Conservation (phyloP, 37 sponge, comb jelly and placozoan genomes). For the Crambe crambe region DNA sequence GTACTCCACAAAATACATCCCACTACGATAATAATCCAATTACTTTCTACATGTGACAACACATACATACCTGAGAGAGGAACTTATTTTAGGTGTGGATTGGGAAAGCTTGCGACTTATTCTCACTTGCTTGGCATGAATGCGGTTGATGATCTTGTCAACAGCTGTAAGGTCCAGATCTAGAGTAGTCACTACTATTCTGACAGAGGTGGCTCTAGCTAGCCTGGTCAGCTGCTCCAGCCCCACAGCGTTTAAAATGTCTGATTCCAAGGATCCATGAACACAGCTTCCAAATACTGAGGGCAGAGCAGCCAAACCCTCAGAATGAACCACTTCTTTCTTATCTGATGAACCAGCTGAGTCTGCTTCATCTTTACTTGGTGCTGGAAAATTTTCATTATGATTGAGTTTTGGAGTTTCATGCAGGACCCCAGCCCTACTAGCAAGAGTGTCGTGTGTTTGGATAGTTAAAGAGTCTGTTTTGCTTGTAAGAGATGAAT, state of each 20-base stretch:
- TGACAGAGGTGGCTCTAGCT: constrained; percentile 46
- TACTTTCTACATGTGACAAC: not conserved
- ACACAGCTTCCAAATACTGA: constrained; percentile 13
- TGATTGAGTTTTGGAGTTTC: not conserved
- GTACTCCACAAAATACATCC: constrained; percentile 76
- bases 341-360: not conserved
- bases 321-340: constrained; percentile 8
- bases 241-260: constrained; percentile 26
- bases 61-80: constrained; percentile 15
- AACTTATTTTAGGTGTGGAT: not conserved
- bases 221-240: constrained; percentile 64
- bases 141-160: not conserved
- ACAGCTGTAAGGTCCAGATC: constrained; percentile 16
- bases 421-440: too few relatives aligned
- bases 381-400: not conserved
- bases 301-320: constrained; percentile 1
- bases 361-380: not conserved
- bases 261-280: constrained; percentile 1
- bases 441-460: too few relatives aligned
- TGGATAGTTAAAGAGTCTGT: not conserved
- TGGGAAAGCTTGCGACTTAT: too few relatives aligned
- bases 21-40: constrained; percentile 11
- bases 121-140: not conserved
- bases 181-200: constrained; percentile 39
- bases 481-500: not conserved